These are phyloP conservation scores for Melinaea marsaeus DNA, from an alignment of 2,888 invertebrate species.

Conservation along the genomic window DNA sequence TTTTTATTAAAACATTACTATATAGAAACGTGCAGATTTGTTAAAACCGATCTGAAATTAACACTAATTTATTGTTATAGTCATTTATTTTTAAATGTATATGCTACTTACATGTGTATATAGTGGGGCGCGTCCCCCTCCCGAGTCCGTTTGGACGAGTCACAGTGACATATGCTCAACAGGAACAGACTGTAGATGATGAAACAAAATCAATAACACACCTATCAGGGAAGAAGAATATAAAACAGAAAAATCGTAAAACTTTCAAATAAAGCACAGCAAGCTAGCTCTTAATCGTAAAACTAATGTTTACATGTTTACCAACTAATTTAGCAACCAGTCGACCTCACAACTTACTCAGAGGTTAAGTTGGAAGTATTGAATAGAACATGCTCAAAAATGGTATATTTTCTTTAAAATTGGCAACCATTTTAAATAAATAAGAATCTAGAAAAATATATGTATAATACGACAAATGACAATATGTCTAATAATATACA, in stretches of 20 bases:
- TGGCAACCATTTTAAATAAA: too few relatives aligned
- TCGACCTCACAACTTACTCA: neutral
- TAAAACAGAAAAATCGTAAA: conserved; percentile 5
- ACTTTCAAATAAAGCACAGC: conserved; percentile 4
- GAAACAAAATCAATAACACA: neutral
- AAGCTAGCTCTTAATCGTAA: neutral
- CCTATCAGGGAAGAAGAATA: neutral
- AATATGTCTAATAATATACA: neutral
- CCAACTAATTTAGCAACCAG: neutral
- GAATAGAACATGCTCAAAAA: conserved; percentile 1
- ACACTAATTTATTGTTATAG: too few relatives aligned
- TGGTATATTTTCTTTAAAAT: neutral
- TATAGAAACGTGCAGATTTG: too few relatives aligned
- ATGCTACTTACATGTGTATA: too few relatives aligned
- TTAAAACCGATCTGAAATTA: too few relatives aligned
- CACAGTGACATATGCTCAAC: too few relatives aligned
- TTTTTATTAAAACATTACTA: too few relatives aligned
- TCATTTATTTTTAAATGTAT: too few relatives aligned
- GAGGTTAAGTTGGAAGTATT: neutral
- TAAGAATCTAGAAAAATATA: too few relatives aligned
- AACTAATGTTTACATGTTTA: neutral
- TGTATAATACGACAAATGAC: neutral
- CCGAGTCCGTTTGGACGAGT: too few relatives aligned
- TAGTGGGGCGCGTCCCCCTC: too few relatives aligned
- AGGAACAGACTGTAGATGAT: neutral